These are phyloP conservation scores for Xanthorhoe spadicearia DNA, from an alignment of 2,888 invertebrate species.

Conservation along the genomic window DNA sequence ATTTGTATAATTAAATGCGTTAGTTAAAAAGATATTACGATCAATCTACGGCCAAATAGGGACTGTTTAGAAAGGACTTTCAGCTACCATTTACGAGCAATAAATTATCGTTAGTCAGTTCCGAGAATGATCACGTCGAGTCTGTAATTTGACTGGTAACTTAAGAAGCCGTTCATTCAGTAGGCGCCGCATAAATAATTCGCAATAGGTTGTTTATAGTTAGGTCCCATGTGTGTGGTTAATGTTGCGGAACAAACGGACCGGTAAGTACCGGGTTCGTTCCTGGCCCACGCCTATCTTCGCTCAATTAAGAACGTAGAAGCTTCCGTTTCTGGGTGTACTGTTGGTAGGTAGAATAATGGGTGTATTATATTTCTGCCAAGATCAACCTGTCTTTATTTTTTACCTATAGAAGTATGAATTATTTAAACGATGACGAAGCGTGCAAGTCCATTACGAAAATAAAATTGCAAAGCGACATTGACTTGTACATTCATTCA, in stretches of 20 bases:
- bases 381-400: constrained; percentile 3
- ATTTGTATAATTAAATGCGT: constrained; percentile 47
- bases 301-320: constrained; percentile 62
- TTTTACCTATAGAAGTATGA: constrained; percentile 6
- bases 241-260: constrained; percentile 64
- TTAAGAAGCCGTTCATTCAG: constrained; percentile 58
- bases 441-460: constrained; percentile 8
- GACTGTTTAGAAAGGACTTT: constrained; percentile 53
- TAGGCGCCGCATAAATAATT: constrained; percentile 68
- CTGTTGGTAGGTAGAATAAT: constrained; percentile 23
- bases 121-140: constrained; percentile 52
- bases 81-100: constrained; percentile 41
- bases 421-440: constrained; percentile 8
- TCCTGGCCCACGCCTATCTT: constrained; percentile 65
- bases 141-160: constrained; percentile 55
- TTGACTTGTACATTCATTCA: constrained; percentile 19
- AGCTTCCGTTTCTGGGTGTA: constrained; percentile 61
- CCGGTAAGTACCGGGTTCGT: constrained; percentile 46
- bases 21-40: constrained; percentile 49
- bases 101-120: constrained; percentile 49
- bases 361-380: background rate
- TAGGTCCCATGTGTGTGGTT: constrained; percentile 54
- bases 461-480: constrained; percentile 21
- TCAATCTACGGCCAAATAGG: constrained; percentile 47
- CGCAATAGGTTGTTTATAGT: constrained; percentile 56